Evolutionary conservation across 2,888 invertebrate genomes (phyloP).

Genomic region (Volucella zonaria): DNA sequence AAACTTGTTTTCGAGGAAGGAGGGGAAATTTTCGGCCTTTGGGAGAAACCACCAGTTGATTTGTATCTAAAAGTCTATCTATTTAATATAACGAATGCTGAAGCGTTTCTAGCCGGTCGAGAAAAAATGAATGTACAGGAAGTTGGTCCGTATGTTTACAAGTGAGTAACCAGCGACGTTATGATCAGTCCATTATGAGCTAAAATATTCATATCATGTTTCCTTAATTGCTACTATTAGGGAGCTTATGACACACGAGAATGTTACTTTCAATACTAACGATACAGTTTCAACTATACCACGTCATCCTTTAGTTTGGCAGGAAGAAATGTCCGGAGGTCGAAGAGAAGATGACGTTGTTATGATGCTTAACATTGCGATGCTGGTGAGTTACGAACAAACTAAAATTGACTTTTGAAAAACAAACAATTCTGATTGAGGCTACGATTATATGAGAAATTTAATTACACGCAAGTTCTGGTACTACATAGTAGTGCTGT

Average conservation of each 20-base stretch:
- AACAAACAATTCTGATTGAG: neutral
- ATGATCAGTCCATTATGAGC: neutral
- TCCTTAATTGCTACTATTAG: constrained; percentile 82
- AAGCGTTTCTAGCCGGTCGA: constrained; percentile 89
- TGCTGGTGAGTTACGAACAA: constrained; percentile 87
- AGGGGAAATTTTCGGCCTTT: constrained; percentile 92
- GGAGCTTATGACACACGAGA: constrained; percentile 88
- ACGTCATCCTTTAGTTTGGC: constrained; percentile 89
- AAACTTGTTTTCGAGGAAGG: constrained; percentile 89
- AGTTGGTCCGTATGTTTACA: constrained; percentile 94
- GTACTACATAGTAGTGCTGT: too few species aligned
- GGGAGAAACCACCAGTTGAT: constrained; percentile 91
- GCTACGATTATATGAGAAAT: neutral
- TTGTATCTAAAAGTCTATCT: constrained; percentile 90
- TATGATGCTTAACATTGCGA: constrained; percentile 91
- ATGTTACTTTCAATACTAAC: constrained; percentile 89
- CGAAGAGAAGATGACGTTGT: constrained; percentile 89
- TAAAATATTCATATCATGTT: constrained; percentile 21
- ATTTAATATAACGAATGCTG: constrained; percentile 92
- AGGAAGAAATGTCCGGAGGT: constrained; percentile 90
- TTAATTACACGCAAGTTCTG: neutral
- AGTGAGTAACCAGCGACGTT: constrained; percentile 84
- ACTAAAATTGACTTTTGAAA: too few species aligned
- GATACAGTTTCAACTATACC: constrained; percentile 89
- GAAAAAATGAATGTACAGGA: constrained; percentile 88